Percentiles rank a stretch among this genome's conserved stretches.
Conservation (phyloP, 2,113 vertebrate species). For the Lanius ludovicianus region DNA sequence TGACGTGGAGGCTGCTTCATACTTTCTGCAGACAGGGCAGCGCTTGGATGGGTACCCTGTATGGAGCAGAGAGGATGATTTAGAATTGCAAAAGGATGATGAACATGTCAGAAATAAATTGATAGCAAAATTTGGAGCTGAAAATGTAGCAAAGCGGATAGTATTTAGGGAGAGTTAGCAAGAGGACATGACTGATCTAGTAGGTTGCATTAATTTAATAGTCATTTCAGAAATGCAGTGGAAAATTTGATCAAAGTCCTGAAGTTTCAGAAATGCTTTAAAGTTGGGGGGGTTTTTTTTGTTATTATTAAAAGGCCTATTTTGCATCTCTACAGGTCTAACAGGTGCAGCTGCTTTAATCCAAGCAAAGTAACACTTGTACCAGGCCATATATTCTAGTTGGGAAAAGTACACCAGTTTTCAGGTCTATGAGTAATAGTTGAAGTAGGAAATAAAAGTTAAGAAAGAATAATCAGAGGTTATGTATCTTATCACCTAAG, state of each 20-base stretch:
- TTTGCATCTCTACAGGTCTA: not conserved
- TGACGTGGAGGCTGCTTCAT: conserved; percentile 75
- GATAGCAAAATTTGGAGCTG: conserved; percentile 75
- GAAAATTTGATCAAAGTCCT: not conserved
- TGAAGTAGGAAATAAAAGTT: not conserved
- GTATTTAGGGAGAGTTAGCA: conserved; percentile 73
- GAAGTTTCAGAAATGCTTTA: not conserved
- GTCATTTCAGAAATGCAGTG: not conserved
- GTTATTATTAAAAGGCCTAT: not conserved
- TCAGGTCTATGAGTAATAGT: not conserved
- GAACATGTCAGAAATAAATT: conserved; percentile 47
- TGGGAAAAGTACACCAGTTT: not conserved
- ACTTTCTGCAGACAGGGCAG: conserved; percentile 75
- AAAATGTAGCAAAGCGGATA: conserved; percentile 75
- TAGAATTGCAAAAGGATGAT: conserved; percentile 71
- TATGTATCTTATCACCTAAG: not conserved
- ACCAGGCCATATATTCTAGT: not conserved
- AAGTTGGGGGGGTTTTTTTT: not conserved
- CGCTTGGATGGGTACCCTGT: conserved; percentile 75
- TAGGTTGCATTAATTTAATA: not conserved
- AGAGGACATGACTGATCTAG: not conserved
- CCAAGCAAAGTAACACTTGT: not conserved
- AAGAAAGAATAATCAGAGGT: not conserved
- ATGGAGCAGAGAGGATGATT: conserved; percentile 78
- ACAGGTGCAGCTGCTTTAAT: not conserved